Base-by-base conservation (phyloP, 2,888 invertebrate genomes). In the Pyrrhosoma nymphula region DNA sequence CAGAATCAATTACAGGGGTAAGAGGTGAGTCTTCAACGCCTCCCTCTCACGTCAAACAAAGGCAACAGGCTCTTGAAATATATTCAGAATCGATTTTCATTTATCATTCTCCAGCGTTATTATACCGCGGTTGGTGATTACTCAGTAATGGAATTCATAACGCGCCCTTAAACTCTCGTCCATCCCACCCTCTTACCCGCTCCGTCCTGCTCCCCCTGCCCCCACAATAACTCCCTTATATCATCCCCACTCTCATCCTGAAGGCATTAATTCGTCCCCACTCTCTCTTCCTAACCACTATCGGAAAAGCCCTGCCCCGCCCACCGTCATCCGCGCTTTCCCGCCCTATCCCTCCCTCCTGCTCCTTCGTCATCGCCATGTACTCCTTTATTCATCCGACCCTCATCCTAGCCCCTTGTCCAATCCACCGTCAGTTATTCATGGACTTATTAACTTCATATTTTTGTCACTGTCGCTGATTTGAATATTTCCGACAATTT, bases 91-190 rank as follows among this genome's bases (percentile, higher is more conserved):
- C 69, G 69, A 69, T 69, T 69, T 69, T 69, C 69, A 69, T 69
- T 69, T 69, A 69, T 69, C 69, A 69, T 69, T 69, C 69, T 26
- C 23, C 26, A 26, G 26, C 23, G 69, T 69, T n/a, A 69, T 69
- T 69, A 69, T 69, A 69, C 69, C 12, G n/a, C 69, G 69, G 26
- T n/a, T 12, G 69, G 26, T 69, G 69, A 69, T 69, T 69, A 69
- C 69, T 69, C 69, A 69, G 69, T 69, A 69, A 69, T 69, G 69
- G 69, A 69, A 69, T 69, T 69, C 69, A 69, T 69, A 69, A 69
- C 69, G 69, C 26, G 69, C 26, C 69, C 69, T 69, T 69, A 69
- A 69, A 69, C 69, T 69, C 69, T 26, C 60, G 60, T 60, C 20
- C 60, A 60, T 60, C n/a, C 69, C 69, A 69, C 69, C 69, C 69